Evolutionary conservation across 2,888 invertebrate species (phyloP).

Genomic region (Drosophila formosana): DNA sequence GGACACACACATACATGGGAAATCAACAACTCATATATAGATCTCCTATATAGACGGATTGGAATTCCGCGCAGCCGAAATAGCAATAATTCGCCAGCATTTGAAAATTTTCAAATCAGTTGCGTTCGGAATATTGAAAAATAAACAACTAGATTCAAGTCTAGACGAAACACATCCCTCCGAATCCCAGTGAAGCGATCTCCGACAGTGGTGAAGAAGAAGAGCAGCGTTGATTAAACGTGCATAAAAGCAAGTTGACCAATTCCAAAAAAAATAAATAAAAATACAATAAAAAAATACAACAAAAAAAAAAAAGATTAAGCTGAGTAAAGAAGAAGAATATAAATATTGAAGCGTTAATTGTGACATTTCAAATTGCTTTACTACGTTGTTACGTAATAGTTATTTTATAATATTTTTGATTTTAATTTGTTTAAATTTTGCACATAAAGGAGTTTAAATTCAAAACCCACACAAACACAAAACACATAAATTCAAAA

Average conservation of each 20-base stretch:
- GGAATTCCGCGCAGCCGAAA: constrained; percentile 79
- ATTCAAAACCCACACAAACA: constrained; percentile 61
- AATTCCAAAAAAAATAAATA: constrained; percentile 33
- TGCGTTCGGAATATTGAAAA: constrained; percentile 86
- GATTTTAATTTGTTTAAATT: constrained; percentile 59
- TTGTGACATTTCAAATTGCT: constrained; percentile 34
- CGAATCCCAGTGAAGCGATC: constrained; percentile 81
- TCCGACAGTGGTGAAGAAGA: constrained; percentile 68
- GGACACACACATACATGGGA: constrained; percentile 42
- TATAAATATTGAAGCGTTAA: constrained; percentile 25
- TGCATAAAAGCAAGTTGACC: constrained; percentile 77
- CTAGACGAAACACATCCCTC: constrained; percentile 71
- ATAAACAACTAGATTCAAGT: constrained; percentile 83
- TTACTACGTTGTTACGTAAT: constrained; percentile 56
- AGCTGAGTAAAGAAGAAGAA: constrained; percentile 23
- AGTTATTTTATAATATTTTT: constrained; percentile 57
- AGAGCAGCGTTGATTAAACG: constrained; percentile 69
- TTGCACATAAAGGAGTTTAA: constrained; percentile 73
- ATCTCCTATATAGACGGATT: constrained; percentile 70
- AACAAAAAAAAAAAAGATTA: constrained; percentile 26
- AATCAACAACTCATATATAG: constrained; percentile 41
- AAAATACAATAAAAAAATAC: constrained; percentile 8
- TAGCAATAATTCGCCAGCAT: constrained; percentile 82
- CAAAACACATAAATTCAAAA: constrained; percentile 69
- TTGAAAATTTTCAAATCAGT: constrained; percentile 83